Evolutionary conservation across 2,888 invertebrate genomes (phyloP).

Genomic region (Adineta ricciae): DNA sequence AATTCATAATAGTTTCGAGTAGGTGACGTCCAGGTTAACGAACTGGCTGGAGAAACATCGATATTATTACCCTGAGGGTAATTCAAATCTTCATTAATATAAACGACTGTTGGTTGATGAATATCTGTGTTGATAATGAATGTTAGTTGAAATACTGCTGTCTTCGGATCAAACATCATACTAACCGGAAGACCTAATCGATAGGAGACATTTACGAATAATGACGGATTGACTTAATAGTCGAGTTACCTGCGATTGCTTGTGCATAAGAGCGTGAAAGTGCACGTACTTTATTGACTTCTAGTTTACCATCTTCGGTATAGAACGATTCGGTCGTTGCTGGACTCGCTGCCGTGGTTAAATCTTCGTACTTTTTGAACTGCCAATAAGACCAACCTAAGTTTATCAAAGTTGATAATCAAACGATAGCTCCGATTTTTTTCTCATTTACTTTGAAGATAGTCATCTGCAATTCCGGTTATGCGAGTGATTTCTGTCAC

Average conservation of each 20-base stretch:
- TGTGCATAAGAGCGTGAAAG: conserved; percentile 14
- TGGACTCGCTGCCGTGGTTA: conserved; percentile 10
- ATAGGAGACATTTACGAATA: background rate
- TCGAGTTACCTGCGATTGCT: background rate
- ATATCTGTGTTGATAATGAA: background rate
- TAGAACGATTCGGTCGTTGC: conserved; percentile 18
- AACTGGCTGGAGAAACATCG: background rate
- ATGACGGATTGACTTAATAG: background rate
- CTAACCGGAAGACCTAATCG: background rate
- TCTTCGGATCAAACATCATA: background rate
- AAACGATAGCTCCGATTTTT: background rate
- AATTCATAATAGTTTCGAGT: conserved; percentile 8
- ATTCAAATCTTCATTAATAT: conserved; percentile 5
- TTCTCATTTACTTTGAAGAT: background rate
- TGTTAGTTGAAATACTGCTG: background rate
- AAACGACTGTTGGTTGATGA: conserved; percentile 18
- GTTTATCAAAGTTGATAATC: background rate
- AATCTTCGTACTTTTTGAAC: conserved; percentile 15
- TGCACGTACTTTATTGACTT: conserved; percentile 2
- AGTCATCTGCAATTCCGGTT: background rate
- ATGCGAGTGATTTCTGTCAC: background rate
- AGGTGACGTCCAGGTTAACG: background rate
- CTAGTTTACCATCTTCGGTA: conserved; percentile 1
- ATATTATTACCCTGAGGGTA: background rate
- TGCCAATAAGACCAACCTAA: conserved; percentile 16